phyloP scores from a whole-genome alignment of 2,113 vertebrate genomes.

The Danionella cerebrum region DNA sequence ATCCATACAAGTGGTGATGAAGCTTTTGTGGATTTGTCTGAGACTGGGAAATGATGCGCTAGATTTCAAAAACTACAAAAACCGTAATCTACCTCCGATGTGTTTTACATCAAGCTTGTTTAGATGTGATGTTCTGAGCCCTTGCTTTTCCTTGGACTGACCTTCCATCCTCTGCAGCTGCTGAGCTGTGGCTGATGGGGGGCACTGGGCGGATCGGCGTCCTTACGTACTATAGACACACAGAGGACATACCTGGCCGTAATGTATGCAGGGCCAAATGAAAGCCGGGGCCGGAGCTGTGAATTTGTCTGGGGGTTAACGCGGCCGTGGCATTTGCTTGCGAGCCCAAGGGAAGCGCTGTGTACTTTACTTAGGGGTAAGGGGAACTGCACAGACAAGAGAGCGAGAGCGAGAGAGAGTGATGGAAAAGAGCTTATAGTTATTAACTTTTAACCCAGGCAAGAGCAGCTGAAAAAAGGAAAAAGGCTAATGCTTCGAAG shows the following conservation, averaged over 20 bases:
- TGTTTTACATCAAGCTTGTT: neutral
- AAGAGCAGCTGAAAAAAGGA: neutral
- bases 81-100: too few relatives aligned
- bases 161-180: slow-evolving; percentile 19
- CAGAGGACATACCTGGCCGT: slow-evolving; percentile 18
- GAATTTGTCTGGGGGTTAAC: slow-evolving; percentile 39
- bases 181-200: slow-evolving; percentile 33
- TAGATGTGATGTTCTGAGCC: slow-evolving; percentile 11
- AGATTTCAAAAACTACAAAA: too few relatives aligned
- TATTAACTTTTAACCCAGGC: slow-evolving; percentile 29
- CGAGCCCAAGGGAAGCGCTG: slow-evolving; percentile 28
- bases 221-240: slow-evolving; percentile 1
- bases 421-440: slow-evolving; percentile 7
- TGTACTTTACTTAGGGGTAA: slow-evolving; percentile 13
- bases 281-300: slow-evolving; percentile 28
- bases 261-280: slow-evolving; percentile 36
- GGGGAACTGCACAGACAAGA: neutral
- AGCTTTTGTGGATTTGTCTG: slow-evolving; percentile 1
- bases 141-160: slow-evolving; percentile 14
- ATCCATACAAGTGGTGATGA: neutral
- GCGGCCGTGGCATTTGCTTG: slow-evolving; percentile 34
- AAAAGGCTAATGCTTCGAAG: slow-evolving; percentile 22
- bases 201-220: slow-evolving; percentile 7
- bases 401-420: neutral
- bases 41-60: neutral